Evolutionary conservation across 2,888 invertebrate species (phyloP), one percentile per base, ranked within the genome.

Genomic region (Clunio marinus): DNA sequence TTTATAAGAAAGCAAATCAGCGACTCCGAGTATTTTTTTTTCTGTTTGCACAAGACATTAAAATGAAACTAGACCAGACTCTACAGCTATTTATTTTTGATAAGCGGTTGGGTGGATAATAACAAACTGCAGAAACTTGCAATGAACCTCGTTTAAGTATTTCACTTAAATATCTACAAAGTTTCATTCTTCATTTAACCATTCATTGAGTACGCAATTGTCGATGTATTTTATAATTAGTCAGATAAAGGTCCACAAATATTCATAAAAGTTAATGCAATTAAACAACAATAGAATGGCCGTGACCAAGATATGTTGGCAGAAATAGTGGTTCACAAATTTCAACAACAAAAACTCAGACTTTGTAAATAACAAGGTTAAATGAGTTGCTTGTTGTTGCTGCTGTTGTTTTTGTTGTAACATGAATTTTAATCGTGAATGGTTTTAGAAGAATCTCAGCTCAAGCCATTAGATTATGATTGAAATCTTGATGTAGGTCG

Each of bases 281-380:
- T 65, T 65, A 58, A 17, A 35, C 63, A 65, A 65, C 63, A 65
- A 65, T 46, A 65, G 63, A 65, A 65, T 45, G 63, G 46, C 63
- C 63, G 17, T 65, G 63, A 27, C 63, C 63, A 45, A 41, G 63
- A 65, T 65, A 65, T n/a, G 27, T 58, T 25, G 10, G 58, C 58
- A 58, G 58, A 58, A 58, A 58, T 25, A 58, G 58, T 58, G 27
- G 58, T n/a, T 58, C 28, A 58, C 32, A 27, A n/a, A 17, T 27
- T 58, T 51, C 51, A 51, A 22, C 51, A 17, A 45, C 45, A 45
- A 45, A 10, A n/a, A 15, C 45, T 5, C 5, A 41, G 17, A 17
- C n/a, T n/a, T n/a, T n/a, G n/a, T n/a, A n/a, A n/a, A n/a, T n/a
- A n/a, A 32, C 51, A 51, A 51, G 51, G 51, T 51, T 22, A 22